A percentile compares a stretch with the other conserved stretches of the same genome.
phyloP scores from a whole-genome alignment of 2,113 vertebrate species.

The Corythornis vintsioides region DNA sequence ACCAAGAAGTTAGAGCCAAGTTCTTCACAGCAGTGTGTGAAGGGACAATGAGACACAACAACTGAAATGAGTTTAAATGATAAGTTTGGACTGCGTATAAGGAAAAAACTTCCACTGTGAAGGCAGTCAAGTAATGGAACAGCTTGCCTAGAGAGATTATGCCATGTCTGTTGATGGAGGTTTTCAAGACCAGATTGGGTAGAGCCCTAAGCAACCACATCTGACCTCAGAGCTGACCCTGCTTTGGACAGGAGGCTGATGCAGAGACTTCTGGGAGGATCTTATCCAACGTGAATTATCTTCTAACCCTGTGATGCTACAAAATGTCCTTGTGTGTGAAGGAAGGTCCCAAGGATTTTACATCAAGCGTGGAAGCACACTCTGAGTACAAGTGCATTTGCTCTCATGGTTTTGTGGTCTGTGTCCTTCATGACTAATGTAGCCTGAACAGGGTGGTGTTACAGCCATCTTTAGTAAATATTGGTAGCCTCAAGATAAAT shows the following conservation, averaged over 20 bases:
- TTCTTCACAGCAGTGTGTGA: neutral
- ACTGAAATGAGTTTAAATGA: neutral
- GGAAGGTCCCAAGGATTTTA: neutral
- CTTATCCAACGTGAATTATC: neutral
- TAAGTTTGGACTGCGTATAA: neutral
- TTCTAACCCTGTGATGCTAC: neutral
- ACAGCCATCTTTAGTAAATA: neutral
- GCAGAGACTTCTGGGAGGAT: neutral
- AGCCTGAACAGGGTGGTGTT: neutral
- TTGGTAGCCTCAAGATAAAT: slow-evolving; percentile 20
- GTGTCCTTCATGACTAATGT: neutral
- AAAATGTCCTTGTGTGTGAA: neutral
- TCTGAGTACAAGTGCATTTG: neutral
- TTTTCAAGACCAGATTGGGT: neutral
- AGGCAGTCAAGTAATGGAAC: neutral
- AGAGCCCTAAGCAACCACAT: neutral
- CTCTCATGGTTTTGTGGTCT: neutral
- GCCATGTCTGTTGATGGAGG: neutral
- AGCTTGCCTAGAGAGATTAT: neutral
- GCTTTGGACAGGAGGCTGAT: neutral
- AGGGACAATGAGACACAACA: neutral
- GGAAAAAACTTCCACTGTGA: neutral
- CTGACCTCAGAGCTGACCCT: neutral
- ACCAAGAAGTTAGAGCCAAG: neutral
- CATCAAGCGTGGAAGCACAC: neutral